A percentile compares a stretch with the other conserved stretches of the same genome.
These are phyloP conservation scores for Clarias laeviceps DNA, from an alignment of 2,797 vertebrate genomes.

Conservation along the genomic window DNA sequence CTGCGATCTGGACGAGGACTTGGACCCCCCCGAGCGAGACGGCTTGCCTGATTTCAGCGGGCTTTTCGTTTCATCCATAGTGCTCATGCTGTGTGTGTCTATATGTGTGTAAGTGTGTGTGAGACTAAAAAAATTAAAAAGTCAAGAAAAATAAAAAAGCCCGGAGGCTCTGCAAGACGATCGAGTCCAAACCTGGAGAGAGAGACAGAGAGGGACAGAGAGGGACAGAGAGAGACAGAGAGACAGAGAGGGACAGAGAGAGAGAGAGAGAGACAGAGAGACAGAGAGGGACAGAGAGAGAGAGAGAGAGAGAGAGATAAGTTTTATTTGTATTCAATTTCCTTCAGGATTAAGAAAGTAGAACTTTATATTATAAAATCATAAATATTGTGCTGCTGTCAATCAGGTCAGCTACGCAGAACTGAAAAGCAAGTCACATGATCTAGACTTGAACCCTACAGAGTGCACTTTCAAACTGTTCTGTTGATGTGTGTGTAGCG, in stretches of 20 bases:
- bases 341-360: background rate
- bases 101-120: background rate
- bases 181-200: slow-evolving; percentile 55
- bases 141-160: slow-evolving; percentile 31
- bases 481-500: too few relatives aligned
- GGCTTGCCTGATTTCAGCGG: slow-evolving; percentile 66
- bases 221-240: background rate
- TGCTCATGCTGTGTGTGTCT: slow-evolving; percentile 47
- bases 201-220: background rate
- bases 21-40: slow-evolving; percentile 63
- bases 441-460: background rate
- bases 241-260: too few relatives aligned
- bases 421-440: too few relatives aligned
- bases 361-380: background rate
- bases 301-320: background rate
- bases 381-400: too few relatives aligned
- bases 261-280: background rate
- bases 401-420: too few relatives aligned
- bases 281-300: background rate
- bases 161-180: slow-evolving; percentile 45
- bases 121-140: slow-evolving; percentile 50
- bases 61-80: slow-evolving; percentile 71
- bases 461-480: background rate
- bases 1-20: slow-evolving; percentile 54
- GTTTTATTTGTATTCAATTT: background rate